A percentile compares a stretch with the other conserved stretches of the same genome.
These are phyloP conservation scores for Proisotoma minuta DNA, from an alignment of 2,888 invertebrate species.

Conservation along the genomic window DNA sequence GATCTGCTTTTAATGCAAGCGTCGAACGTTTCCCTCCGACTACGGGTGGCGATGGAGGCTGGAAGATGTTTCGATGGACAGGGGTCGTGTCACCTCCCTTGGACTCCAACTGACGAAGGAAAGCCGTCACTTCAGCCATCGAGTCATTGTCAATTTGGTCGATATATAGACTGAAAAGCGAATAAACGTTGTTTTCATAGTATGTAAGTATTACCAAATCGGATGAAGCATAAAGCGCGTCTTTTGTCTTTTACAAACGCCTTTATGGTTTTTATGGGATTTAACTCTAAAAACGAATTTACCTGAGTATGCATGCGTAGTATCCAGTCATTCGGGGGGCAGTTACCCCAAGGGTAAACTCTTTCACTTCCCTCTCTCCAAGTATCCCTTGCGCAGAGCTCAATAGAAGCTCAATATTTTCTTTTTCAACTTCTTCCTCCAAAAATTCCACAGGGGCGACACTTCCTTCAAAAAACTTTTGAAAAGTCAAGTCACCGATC, in stretches of 20 bases:
- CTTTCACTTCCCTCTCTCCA: constrained; percentile 10
- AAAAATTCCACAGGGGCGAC: constrained; percentile 8
- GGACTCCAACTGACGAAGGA: neutral
- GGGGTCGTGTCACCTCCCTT: too few species aligned
- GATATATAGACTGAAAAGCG: constrained; percentile 25
- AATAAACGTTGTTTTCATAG: neutral
- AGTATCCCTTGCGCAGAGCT: constrained; percentile 33
- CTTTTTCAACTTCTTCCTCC: neutral
- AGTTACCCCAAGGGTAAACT: constrained; percentile 9
- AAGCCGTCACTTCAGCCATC: neutral
- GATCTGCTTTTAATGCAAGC: neutral
- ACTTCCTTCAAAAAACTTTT: constrained; percentile 14
- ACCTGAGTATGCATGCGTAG: constrained; percentile 29
- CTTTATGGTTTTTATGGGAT: constrained; percentile 2
- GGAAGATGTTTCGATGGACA: too few species aligned
- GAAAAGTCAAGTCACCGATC: constrained; percentile 8
- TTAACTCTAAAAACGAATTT: too few species aligned
- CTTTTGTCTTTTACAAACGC: neutral
- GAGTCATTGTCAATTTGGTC: constrained; percentile 32
- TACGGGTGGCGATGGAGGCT: too few species aligned
- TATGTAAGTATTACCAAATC: neutral
- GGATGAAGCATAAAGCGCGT: too few species aligned
- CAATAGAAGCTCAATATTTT: constrained; percentile 13
- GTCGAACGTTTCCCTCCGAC: too few species aligned
- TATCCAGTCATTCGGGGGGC: constrained; percentile 29